Percentiles rank a stretch among this genome's conserved stretches.
Conservation (phyloP, 2,888 invertebrate species). For the Hartigia nigra region DNA sequence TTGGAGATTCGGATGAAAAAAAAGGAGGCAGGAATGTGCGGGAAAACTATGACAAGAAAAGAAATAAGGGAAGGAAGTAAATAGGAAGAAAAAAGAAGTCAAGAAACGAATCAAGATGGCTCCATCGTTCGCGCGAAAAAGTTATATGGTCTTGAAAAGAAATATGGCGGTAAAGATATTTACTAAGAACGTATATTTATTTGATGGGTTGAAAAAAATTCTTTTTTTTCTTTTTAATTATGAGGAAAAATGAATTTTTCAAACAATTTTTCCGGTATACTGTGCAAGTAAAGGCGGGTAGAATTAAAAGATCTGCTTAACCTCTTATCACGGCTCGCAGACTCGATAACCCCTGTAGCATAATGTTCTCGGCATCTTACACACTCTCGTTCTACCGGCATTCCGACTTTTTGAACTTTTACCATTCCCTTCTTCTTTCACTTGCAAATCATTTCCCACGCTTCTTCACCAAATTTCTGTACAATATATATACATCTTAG, state of each 20-base stretch:
- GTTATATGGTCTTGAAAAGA: not conserved
- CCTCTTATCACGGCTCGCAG: slow-evolving; percentile 33
- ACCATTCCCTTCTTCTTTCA: not conserved
- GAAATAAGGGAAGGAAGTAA: slow-evolving; percentile 1
- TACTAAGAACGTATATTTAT: not conserved
- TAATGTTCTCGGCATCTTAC: not conserved
- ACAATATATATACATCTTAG: not conserved
- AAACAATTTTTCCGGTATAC: not conserved
- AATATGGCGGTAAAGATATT: not conserved
- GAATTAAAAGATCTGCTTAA: slow-evolving; percentile 32
- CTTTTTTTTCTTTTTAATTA: not conserved
- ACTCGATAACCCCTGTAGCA: slow-evolving; percentile 16
- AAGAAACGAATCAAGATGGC: not conserved
- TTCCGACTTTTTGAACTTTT: not conserved
- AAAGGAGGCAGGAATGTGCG: slow-evolving; percentile 6
- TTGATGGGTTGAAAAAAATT: not conserved
- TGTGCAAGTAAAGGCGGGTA: slow-evolving; percentile 23
- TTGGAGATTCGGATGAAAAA: slow-evolving; percentile 3
- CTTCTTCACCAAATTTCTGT: not conserved
- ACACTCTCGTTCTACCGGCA: not conserved
- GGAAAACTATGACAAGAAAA: not conserved
- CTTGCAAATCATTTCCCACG: not conserved
- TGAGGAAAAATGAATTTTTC: slow-evolving; percentile 19
- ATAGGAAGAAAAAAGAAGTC: not conserved
- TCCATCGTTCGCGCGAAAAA: not conserved